These are phyloP conservation scores for Crenuchus spilurus DNA, from an alignment of 2,797 vertebrate species.

Conservation along the genomic window DNA sequence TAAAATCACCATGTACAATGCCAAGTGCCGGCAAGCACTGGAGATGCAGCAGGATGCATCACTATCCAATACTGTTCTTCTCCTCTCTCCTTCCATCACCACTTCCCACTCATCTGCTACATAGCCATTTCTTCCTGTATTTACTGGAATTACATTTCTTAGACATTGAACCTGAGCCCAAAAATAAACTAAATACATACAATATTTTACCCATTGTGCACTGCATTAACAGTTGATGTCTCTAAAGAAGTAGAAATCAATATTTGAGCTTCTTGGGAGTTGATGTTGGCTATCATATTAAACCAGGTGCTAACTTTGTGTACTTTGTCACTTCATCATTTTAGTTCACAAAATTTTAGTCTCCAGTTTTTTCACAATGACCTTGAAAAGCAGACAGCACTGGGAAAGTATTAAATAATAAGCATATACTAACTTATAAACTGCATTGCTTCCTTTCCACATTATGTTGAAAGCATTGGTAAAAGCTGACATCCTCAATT, in stretches of 20 bases:
- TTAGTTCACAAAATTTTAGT: not conserved
- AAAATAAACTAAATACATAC: constrained; percentile 76
- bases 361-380: not conserved
- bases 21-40: not conserved
- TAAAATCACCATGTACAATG: too few species aligned
- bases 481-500: not conserved
- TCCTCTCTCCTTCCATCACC: not conserved
- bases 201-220: too few species aligned
- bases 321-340: not conserved
- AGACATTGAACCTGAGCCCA: constrained; percentile 74
- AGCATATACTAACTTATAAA: too few species aligned
- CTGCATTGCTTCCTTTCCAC: not conserved
- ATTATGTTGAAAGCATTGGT: not conserved
- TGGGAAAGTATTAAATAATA: too few species aligned
- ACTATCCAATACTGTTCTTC: not conserved
- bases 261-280: not conserved
- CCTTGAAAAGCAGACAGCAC: too few species aligned
- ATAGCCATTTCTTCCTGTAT: constrained; percentile 70
- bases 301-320: not conserved
- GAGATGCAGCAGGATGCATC: not conserved
- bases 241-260: constrained; percentile 6
- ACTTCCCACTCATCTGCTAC: constrained; percentile 48
- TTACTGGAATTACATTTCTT: constrained; percentile 76
- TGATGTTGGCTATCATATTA: constrained; percentile 34
- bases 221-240: constrained; percentile 28